Evolutionary conservation across 2,113 vertebrate genomes (phyloP).

Genomic region (Psettodes erumei): DNA sequence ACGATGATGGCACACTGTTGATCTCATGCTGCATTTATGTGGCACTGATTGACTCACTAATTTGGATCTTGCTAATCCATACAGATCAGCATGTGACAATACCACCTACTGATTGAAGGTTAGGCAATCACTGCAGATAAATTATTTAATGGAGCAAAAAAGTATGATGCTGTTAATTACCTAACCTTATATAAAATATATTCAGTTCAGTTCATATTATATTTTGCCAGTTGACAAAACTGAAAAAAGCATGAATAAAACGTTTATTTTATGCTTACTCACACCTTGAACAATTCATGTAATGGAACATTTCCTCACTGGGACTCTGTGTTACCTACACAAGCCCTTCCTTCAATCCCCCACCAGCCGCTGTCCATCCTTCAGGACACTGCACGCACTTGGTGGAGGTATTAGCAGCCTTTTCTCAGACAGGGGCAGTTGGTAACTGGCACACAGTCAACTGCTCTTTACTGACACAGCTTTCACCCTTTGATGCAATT

Average conservation of each 20-base stretch:
- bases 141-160: constrained; percentile 26
- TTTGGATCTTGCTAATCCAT: constrained; percentile 59
- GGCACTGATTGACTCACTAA: constrained; percentile 29
- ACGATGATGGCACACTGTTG: constrained; percentile 10
- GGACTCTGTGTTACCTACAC: neutral
- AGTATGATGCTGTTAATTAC: neutral
- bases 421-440: constrained; percentile 22
- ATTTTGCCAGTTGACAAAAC: neutral
- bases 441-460: constrained; percentile 33
- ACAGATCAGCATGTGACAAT: constrained; percentile 47
- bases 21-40: constrained; percentile 28
- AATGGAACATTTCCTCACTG: neutral
- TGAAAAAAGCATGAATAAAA: neutral
- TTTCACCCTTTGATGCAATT: constrained; percentile 18
- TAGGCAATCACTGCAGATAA: constrained; percentile 12
- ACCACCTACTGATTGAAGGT: constrained; percentile 24
- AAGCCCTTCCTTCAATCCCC: neutral
- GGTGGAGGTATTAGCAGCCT: constrained; percentile 32
- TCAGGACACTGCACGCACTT: neutral
- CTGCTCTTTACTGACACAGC: constrained; percentile 21
- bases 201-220: neutral
- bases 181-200: neutral
- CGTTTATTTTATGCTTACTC: neutral
- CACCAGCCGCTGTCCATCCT: neutral
- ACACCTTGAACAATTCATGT: neutral